Percentiles rank a stretch among this genome's conserved stretches.
Conservation (phyloP, 2,797 vertebrate species). For the Natrix natrix region DNA sequence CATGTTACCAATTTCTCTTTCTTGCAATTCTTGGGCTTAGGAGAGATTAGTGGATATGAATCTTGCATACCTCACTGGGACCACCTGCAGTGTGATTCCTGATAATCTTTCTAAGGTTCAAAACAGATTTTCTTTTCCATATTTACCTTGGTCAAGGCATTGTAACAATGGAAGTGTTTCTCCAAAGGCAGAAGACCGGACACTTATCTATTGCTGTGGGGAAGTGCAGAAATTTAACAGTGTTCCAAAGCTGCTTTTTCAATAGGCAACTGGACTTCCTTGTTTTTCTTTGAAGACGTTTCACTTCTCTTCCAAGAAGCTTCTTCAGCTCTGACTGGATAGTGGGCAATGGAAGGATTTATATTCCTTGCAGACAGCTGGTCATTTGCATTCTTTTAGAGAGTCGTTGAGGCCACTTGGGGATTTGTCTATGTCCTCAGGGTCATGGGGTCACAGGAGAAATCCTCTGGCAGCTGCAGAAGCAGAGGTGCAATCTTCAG, state of each 20-base stretch:
- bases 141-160: background rate
- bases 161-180: background rate
- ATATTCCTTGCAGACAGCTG: no score
- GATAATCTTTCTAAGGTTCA: background rate
- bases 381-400: no score
- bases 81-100: background rate
- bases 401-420: no score
- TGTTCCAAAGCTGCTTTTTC: background rate
- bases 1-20: background rate
- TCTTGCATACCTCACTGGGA: background rate
- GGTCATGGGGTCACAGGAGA: no score
- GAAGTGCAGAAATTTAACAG: background rate
- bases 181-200: background rate
- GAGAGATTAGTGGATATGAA: background rate
- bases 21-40: background rate
- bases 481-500: background rate
- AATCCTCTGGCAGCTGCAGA: background rate
- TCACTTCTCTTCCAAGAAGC: background rate
- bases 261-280: no score
- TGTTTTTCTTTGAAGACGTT: no score
- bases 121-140: background rate
- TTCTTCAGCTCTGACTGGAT: no score
- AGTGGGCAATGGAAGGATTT: no score
- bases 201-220: background rate
- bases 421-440: no score